phyloP scores from a whole-genome alignment of 2,113 vertebrate species.

The Pseudopipra pipra region DNA sequence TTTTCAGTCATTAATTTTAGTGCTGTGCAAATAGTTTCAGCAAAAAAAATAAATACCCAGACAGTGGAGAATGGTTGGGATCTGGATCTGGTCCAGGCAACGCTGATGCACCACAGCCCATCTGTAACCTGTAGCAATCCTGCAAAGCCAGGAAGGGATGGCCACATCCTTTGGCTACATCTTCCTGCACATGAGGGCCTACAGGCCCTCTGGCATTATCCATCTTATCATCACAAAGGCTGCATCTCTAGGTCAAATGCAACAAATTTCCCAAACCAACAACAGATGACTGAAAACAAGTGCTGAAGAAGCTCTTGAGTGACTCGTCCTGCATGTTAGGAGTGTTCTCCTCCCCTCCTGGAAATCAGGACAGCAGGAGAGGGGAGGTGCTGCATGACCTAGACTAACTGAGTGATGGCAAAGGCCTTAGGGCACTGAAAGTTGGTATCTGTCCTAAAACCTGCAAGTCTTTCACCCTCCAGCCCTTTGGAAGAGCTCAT shows the following conservation, averaged over 20 bases:
- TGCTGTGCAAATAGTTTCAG: background rate
- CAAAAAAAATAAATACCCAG: background rate
- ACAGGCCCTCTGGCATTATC: background rate
- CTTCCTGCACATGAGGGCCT: background rate
- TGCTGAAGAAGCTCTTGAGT: background rate
- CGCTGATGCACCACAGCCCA: background rate
- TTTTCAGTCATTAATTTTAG: constrained; percentile 36
- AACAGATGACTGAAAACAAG: background rate
- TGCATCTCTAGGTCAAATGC: background rate
- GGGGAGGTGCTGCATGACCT: background rate
- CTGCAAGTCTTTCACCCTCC: background rate
- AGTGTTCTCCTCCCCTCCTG: background rate
- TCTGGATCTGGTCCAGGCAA: background rate
- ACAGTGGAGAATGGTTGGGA: background rate
- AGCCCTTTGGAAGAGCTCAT: background rate
- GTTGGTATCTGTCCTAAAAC: background rate
- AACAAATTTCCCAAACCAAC: background rate
- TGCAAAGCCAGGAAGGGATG: background rate
- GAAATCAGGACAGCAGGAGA: background rate
- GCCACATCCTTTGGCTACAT: background rate
- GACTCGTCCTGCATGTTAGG: background rate
- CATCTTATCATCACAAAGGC: background rate
- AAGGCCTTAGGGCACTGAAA: background rate
- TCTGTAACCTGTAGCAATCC: background rate
- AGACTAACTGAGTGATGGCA: background rate